Evolutionary conservation across 2,888 invertebrate species (phyloP).

Genomic region (Epistrophe eligans): DNA sequence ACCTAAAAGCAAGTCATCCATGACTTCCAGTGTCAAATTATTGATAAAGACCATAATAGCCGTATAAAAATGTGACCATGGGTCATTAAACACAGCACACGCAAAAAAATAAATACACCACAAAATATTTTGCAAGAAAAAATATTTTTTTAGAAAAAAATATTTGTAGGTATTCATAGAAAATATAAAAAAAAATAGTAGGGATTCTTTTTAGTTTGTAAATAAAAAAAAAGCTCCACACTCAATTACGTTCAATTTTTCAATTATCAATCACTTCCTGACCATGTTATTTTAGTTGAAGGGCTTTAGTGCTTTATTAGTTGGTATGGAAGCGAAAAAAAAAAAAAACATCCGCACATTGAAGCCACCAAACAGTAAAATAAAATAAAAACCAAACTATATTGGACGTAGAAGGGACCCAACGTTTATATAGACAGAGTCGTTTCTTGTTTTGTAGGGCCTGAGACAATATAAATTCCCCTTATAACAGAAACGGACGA

Average conservation of each 20-base stretch:
- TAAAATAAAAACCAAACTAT: not conserved
- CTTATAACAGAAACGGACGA: no score
- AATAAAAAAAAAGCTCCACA: slow-evolving; percentile 25
- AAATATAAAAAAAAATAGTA: not conserved
- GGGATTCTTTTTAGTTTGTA: not conserved
- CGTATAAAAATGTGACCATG: slow-evolving; percentile 10
- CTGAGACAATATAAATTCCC: not conserved
- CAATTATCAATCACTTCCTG: slow-evolving; percentile 73
- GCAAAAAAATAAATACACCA: not conserved
- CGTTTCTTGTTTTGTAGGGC: not conserved
- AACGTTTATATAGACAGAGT: not conserved
- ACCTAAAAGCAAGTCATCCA: slow-evolving; percentile 53
- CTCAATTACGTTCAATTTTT: slow-evolving; percentile 63
- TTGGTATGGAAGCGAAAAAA: slow-evolving; percentile 9
- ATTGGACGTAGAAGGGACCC: not conserved
- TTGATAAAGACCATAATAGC: slow-evolving; percentile 38
- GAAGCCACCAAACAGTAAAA: slow-evolving; percentile 16
- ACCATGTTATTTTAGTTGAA: slow-evolving; percentile 4
- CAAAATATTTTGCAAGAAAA: not conserved
- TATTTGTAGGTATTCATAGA: not conserved
- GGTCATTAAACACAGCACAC: slow-evolving; percentile 49
- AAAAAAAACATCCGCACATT: slow-evolving; percentile 9
- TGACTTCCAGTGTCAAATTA: slow-evolving; percentile 63
- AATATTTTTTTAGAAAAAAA: not conserved
- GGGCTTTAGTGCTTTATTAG: not conserved